These are phyloP conservation scores for Physocephala rufipes DNA, from an alignment of 2,888 invertebrate species.

Conservation along the genomic window DNA sequence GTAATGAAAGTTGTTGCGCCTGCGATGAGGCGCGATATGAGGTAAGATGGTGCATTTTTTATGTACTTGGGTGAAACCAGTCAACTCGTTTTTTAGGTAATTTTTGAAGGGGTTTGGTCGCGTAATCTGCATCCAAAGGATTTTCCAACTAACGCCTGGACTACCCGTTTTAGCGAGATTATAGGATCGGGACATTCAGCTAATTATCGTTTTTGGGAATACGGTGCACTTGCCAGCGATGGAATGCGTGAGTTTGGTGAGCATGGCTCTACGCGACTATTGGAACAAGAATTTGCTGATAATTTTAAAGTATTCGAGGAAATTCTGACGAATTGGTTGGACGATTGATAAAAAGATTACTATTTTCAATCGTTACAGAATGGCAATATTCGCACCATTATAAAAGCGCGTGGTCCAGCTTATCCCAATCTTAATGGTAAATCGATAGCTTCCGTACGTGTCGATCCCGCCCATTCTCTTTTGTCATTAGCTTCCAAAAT, in stretches of 20 bases:
- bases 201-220: constrained; percentile 91
- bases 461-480: constrained; percentile 89
- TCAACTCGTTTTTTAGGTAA: constrained; percentile 71
- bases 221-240: constrained; percentile 84
- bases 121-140: constrained; percentile 94
- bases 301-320: constrained; percentile 67
- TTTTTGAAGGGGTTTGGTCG: constrained; percentile 94
- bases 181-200: constrained; percentile 92
- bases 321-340: too few species aligned
- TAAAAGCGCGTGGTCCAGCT: constrained; percentile 92
- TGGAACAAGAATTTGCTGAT: constrained; percentile 91
- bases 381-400: constrained; percentile 86
- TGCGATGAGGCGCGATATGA: constrained; percentile 98
- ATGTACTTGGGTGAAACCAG: not conserved
- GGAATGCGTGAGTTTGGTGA: constrained; percentile 93
- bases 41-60: constrained; percentile 65
- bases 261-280: constrained; percentile 86
- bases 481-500: constrained; percentile 95
- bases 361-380: constrained; percentile 71
- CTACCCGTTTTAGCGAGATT: constrained; percentile 94
- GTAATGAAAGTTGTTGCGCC: constrained; percentile 79
- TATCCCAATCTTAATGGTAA: constrained; percentile 86
- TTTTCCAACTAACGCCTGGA: constrained; percentile 86
- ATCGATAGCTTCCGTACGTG: constrained; percentile 86
- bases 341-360: too few species aligned